Conservation (phyloP, 1,140 invertebrate species). For the Drosophila bipectinata region DNA sequence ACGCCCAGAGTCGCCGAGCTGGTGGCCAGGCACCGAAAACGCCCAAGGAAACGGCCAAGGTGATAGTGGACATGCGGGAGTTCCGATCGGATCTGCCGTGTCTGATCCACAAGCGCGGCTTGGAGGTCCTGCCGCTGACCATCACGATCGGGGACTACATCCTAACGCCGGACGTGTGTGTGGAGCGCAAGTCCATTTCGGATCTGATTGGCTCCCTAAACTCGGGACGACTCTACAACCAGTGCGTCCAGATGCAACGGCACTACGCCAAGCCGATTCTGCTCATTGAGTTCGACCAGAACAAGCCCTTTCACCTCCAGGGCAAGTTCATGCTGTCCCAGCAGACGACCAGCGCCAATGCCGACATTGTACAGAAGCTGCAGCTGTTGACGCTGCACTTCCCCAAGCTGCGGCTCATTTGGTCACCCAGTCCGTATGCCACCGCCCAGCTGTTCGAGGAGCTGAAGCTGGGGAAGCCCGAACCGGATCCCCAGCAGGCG, state of each 20-base stretch:
- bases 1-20: slow-evolving; percentile 88
- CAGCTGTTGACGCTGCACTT: slow-evolving; percentile 97
- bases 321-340: slow-evolving; percentile 91
- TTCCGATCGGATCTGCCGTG: slow-evolving; percentile 98
- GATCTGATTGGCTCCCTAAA: slow-evolving; percentile 98
- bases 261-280: slow-evolving; percentile 95
- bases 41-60: slow-evolving; percentile 84
- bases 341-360: slow-evolving; percentile 86
- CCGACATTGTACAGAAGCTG: slow-evolving; percentile 92
- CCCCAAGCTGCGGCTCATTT: slow-evolving; percentile 95
- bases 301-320: slow-evolving; percentile 95
- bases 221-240: slow-evolving; percentile 97
- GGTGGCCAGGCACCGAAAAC: slow-evolving; percentile 83
- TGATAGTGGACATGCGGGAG: slow-evolving; percentile 99
- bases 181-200: slow-evolving; percentile 98
- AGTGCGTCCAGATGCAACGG: slow-evolving; percentile 95
- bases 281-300: slow-evolving; percentile 98
- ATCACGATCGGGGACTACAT: slow-evolving; percentile 98
- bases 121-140: slow-evolving; percentile 96
- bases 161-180: slow-evolving; percentile 96
- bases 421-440: slow-evolving; percentile 97
- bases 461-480: slow-evolving; percentile 90
- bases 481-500: slow-evolving; percentile 90
- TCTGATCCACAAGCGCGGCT: slow-evolving; percentile 95
- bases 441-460: slow-evolving; percentile 98